A percentile compares a stretch with the other conserved stretches of the same genome.
Conservation (phyloP, 1,140 invertebrate genomes). For the Pachyrhynchus sulphureomaculatus region DNA sequence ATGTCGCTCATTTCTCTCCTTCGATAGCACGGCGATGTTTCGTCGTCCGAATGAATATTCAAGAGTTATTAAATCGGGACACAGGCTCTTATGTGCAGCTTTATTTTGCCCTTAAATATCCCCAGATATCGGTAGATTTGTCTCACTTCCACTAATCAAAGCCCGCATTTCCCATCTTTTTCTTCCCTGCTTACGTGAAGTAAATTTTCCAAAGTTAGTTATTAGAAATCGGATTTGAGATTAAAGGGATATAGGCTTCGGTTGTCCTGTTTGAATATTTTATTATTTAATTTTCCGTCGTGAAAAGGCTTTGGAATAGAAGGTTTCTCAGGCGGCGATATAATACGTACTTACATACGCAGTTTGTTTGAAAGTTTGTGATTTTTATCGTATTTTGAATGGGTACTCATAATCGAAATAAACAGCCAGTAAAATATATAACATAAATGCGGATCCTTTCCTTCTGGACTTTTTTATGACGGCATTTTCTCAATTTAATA, state of each 20-base stretch:
- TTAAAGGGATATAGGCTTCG: constrained; percentile 35
- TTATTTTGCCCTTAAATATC: constrained; percentile 31
- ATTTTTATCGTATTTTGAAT: too few relatives aligned
- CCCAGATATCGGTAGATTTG: constrained; percentile 8
- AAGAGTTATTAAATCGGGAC: constrained; percentile 49
- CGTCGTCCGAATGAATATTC: constrained; percentile 48
- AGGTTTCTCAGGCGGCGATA: constrained; percentile 19
- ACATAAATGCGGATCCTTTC: too few relatives aligned
- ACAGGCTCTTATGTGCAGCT: constrained; percentile 35
- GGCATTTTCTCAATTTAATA: too few relatives aligned
- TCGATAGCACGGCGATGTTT: constrained; percentile 12
- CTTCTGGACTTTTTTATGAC: too few relatives aligned
- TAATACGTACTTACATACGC: constrained; percentile 15
- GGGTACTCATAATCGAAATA: too few relatives aligned
- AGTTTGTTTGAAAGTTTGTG: constrained; percentile 7
- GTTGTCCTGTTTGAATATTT: constrained; percentile 33
- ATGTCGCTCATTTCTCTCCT: not conserved
- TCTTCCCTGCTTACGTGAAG: not conserved
- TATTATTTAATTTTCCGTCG: constrained; percentile 33
- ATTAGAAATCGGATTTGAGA: constrained; percentile 34
- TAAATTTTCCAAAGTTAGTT: constrained; percentile 16
- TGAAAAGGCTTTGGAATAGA: constrained; percentile 27
- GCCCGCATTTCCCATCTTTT: not conserved
- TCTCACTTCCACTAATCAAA: not conserved
- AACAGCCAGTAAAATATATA: too few relatives aligned